Percentiles rank a stretch among this genome's conserved stretches.
These are phyloP conservation scores for Microtus oregoni DNA, from an alignment of 2,113 vertebrate species.

Conservation along the genomic window DNA sequence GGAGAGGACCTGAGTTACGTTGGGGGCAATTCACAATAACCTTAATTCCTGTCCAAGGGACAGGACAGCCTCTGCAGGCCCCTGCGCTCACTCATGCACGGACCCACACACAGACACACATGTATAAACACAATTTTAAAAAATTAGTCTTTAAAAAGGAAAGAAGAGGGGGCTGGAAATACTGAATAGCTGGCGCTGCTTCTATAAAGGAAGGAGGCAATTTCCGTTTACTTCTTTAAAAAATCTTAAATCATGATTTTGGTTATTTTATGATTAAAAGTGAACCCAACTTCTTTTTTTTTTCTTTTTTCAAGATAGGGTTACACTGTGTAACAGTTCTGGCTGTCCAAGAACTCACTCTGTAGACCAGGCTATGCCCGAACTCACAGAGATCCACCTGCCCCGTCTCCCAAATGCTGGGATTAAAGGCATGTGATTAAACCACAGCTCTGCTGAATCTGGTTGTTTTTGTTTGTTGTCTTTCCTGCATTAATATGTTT, in stretches of 20 bases:
- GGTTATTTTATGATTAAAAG: slow-evolving; percentile 60
- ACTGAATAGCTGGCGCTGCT: not conserved
- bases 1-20: not conserved
- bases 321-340: not conserved
- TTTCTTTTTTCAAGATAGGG: not conserved
- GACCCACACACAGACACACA: not conserved
- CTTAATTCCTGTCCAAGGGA: not conserved
- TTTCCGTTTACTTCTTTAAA: not conserved
- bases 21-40: not conserved
- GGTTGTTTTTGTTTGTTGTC: not conserved
- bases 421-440: not conserved
- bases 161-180: not conserved
- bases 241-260: slow-evolving; percentile 23
- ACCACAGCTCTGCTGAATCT: not conserved
- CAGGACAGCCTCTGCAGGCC: not conserved
- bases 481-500: not conserved
- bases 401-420: not conserved
- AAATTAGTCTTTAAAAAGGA: not conserved
- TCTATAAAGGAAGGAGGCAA: not conserved
- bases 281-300: not conserved
- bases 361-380: not conserved
- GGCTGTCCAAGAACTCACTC: not conserved
- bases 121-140: not conserved
- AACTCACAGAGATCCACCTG: not conserved
- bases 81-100: not conserved